Base-by-base conservation (phyloP, 2,113 vertebrate species). In the Brachyhypopomus gauderio region DNA sequence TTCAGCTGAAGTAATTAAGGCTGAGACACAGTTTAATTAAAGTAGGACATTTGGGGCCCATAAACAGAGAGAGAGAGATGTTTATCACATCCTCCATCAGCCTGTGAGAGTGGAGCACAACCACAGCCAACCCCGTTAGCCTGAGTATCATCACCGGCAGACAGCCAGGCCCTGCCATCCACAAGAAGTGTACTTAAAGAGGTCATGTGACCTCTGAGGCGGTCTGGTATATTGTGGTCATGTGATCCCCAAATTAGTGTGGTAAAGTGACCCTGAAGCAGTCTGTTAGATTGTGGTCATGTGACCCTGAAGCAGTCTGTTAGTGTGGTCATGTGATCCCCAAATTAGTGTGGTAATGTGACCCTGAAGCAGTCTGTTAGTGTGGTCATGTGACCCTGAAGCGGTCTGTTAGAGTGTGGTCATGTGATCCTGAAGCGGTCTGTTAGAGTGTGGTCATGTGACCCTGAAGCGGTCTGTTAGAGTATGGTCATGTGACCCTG, bases 11-110 rank as follows among this genome's bases (percentile, higher is more conserved):
- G 66, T 80, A 72, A 84, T 84, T 77, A 80, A 77, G n/a, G 34
- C 67, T 72, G 63, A 72, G 73, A 72, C 60, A 62, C 45, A 62
- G 30, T 84, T 84, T 84, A 84, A 84, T 84, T 84, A 84, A 84
- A 67, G 73, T 58, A 66, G 78, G 73, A 27, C 83, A 38, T 80
- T 84, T 77, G 78, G 73, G 83, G 80, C 73, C 69, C 69, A 77
- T 84, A 76, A 84, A 60, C 73, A 3, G 30, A 63, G 55, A 75
- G 55, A 75, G 56, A 75, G 79, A 25, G 64, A 72, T 62, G 64
- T 80, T 84, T 55, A 80, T 80, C 77, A 34, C 72, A 77, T 76
- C 25, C 34, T 71, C 66, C 78, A 77, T 84, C 77, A 72, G 55
- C 71, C 71, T 80, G 36, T 38, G n/a, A 30, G 71, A 34, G 23